phyloP scores from a whole-genome alignment of 2,888 invertebrate species.

The Clivina fossor region DNA sequence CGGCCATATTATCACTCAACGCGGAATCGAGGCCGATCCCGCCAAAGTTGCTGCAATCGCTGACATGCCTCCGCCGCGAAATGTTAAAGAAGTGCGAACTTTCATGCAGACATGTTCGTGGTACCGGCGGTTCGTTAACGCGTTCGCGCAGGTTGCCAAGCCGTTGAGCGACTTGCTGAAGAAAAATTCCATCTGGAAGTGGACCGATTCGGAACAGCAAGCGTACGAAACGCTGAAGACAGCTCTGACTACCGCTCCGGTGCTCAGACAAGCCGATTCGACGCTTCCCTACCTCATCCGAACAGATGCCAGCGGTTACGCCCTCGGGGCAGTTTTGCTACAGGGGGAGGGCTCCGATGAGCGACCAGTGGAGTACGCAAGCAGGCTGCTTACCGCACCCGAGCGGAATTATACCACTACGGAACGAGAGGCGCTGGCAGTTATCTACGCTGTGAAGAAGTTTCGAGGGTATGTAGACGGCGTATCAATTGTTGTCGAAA shows the following conservation, averaged over 20 bases:
- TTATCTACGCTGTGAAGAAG: constrained; percentile 45
- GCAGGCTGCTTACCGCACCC: constrained; percentile 37
- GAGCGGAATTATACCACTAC: too few species aligned
- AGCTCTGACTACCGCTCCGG: constrained; percentile 28
- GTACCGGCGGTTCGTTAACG: constrained; percentile 2
- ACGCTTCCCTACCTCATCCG: constrained; percentile 38
- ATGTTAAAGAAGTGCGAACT: constrained; percentile 1
- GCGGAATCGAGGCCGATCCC: constrained; percentile 3
- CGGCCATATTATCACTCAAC: constrained; percentile 1
- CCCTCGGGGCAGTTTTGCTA: constrained; percentile 21
- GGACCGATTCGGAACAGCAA: not conserved
- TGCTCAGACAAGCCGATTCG: constrained; percentile 38
- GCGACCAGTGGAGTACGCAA: constrained; percentile 28
- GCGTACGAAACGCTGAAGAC: constrained; percentile 13
- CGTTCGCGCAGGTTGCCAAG: not conserved
- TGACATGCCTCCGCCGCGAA: not conserved
- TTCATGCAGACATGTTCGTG: constrained; percentile 15
- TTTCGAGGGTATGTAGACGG: constrained; percentile 49
- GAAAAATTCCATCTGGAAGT: constrained; percentile 5
- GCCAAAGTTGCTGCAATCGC: not conserved
- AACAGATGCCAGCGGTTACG: constrained; percentile 18
- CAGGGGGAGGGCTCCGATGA: constrained; percentile 27
- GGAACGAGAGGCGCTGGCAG: constrained; percentile 45
- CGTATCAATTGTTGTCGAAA: constrained; percentile 44
- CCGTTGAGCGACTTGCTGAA: constrained; percentile 14